A percentile compares a stretch with the other conserved stretches of the same genome.
Conservation (phyloP, 2,797 vertebrate species). For the Labroides dimidiatus region DNA sequence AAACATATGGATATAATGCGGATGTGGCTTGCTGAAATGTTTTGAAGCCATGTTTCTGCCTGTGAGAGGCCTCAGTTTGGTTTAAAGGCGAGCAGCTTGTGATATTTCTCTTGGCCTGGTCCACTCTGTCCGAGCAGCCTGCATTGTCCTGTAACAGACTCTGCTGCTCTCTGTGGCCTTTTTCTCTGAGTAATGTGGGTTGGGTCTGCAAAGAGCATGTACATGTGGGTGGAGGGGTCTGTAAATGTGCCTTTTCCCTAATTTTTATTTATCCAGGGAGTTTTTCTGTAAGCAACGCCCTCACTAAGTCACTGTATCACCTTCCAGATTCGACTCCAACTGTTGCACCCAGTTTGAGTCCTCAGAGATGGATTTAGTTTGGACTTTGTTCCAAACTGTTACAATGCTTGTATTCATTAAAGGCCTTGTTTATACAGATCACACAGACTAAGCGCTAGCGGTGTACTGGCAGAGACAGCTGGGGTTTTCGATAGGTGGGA, state of each 20-base stretch:
- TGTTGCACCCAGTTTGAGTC: background rate
- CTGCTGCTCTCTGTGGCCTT: conserved; percentile 43
- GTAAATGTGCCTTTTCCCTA: conserved; percentile 30
- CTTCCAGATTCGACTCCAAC: background rate
- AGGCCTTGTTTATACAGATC: background rate
- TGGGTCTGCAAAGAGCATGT: conserved; percentile 17
- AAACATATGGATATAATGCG: conserved; percentile 4
- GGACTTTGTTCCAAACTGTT: background rate
- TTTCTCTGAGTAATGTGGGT: conserved; percentile 43
- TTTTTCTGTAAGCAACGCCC: conserved; percentile 25
- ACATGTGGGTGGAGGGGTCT: conserved; percentile 34
- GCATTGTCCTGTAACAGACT: conserved; percentile 19
- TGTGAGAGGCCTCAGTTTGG: conserved; percentile 21
- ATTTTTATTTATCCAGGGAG: conserved; percentile 34
- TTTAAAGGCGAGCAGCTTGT: conserved; percentile 47
- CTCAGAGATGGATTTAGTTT: background rate
- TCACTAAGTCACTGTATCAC: conserved; percentile 3
- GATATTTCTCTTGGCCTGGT: conserved; percentile 35
- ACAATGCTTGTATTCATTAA: background rate
- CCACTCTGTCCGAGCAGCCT: background rate
- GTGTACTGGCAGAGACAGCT: background rate
- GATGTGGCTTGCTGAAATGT: conserved; percentile 23
- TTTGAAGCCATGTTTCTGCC: conserved; percentile 22
- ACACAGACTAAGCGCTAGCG: background rate
- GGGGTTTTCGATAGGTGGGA: background rate